These are phyloP conservation scores for Myotis daubentonii DNA, from an alignment of 2,797 vertebrate genomes.

Conservation along the genomic window DNA sequence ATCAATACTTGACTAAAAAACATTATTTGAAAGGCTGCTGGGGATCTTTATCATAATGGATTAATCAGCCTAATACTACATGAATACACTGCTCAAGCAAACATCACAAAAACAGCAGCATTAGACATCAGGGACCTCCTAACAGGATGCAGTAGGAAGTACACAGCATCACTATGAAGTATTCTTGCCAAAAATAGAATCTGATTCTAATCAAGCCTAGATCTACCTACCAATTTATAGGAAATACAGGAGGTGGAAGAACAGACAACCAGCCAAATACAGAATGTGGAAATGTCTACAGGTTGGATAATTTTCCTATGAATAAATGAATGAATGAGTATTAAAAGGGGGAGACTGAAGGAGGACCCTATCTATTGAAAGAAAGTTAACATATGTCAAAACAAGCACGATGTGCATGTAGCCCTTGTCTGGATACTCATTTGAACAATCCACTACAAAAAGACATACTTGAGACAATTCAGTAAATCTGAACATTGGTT, in stretches of 20 bases:
- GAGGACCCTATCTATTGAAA: not conserved
- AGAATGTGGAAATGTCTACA: not conserved
- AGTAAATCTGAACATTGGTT: not conserved
- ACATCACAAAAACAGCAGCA: slow-evolving; percentile 34
- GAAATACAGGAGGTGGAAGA: slow-evolving; percentile 8
- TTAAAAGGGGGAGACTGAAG: not conserved
- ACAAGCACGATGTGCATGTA: not conserved
- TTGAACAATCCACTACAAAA: slow-evolving; percentile 36
- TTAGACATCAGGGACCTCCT: slow-evolving; percentile 16
- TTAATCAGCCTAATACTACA: not conserved
- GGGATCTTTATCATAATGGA: slow-evolving; percentile 6
- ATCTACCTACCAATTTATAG: not conserved
- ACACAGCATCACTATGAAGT: slow-evolving; percentile 19
- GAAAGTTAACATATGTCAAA: not conserved
- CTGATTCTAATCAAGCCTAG: slow-evolving; percentile 38
- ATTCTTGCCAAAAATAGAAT: slow-evolving; percentile 46
- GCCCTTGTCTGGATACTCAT: slow-evolving; percentile 7
- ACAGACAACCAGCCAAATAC: slow-evolving; percentile 11
- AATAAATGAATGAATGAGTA: slow-evolving; percentile 25
- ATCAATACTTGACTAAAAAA: slow-evolving; percentile 24
- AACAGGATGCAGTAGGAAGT: not conserved
- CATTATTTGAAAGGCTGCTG: slow-evolving; percentile 18
- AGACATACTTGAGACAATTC: slow-evolving; percentile 21
- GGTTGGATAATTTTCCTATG: not conserved
- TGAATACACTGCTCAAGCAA: slow-evolving; percentile 35